Percentiles rank a stretch among this genome's conserved stretches.
phyloP scores from a whole-genome alignment of 2,113 vertebrate genomes.

The Leucoraja erinaceus region DNA sequence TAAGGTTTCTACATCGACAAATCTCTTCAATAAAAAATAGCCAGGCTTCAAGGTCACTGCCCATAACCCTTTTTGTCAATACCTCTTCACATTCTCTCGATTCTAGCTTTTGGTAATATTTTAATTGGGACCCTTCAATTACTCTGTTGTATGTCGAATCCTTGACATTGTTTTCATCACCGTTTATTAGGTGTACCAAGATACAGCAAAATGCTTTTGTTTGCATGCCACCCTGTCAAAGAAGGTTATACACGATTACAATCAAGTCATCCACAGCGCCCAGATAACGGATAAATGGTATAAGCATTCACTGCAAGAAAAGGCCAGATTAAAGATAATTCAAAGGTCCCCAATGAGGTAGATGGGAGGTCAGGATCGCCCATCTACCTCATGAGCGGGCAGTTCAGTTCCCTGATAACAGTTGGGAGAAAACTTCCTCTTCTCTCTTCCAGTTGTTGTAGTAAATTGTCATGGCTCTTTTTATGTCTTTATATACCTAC shows the following conservation, averaged over 20 bases:
- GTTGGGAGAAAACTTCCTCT: neutral
- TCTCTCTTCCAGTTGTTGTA: neutral
- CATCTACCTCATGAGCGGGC: too few relatives aligned
- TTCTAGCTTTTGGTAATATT: neutral
- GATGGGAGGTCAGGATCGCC: too few relatives aligned
- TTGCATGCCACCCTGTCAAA: too few relatives aligned
- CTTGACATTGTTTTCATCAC: neutral
- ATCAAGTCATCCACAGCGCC: too few relatives aligned
- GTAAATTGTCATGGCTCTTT: neutral
- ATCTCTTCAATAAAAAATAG: neutral
- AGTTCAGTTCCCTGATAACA: too few relatives aligned
- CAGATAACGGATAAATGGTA: too few relatives aligned
- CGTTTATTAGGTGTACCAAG: neutral
- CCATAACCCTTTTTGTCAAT: neutral
- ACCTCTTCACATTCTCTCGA: neutral
- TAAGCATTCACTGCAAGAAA: too few relatives aligned
- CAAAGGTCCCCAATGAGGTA: too few relatives aligned
- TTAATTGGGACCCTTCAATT: neutral
- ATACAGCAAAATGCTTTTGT: too few relatives aligned
- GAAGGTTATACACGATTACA: too few relatives aligned
- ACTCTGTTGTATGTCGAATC: neutral
- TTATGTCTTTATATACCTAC: neutral
- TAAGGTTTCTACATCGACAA: neutral
- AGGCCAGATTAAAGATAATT: too few relatives aligned
- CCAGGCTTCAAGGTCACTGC: neutral